Conservation (phyloP, 2,797 vertebrate species). For the Spea hammondii region DNA sequence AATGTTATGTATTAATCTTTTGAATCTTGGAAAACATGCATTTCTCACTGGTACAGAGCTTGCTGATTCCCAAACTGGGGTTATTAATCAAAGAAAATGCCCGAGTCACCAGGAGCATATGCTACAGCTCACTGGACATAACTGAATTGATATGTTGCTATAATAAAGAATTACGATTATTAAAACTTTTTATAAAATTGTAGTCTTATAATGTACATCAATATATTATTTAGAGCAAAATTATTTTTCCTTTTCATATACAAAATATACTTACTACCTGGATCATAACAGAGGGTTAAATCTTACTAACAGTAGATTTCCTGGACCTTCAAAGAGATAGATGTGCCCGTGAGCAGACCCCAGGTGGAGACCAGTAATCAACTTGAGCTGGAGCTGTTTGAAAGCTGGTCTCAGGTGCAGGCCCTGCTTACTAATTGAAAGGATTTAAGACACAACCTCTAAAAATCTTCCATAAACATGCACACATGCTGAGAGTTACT, state of each 20-base stretch:
- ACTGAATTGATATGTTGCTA: not conserved
- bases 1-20: not conserved
- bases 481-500: not conserved
- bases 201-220: not conserved
- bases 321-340: not conserved
- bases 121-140: constrained; percentile 24
- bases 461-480: constrained; percentile 16
- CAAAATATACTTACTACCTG: not conserved
- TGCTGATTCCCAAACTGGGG: not conserved
- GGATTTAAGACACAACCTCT: constrained; percentile 15
- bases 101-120: not conserved
- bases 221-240: too few species aligned
- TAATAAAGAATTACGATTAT: not conserved
- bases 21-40: not conserved
- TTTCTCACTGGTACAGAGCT: not conserved
- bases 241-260: not conserved
- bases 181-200: not conserved
- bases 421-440: constrained; percentile 23
- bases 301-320: not conserved
- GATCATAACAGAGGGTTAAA: not conserved
- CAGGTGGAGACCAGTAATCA: constrained; percentile 36
- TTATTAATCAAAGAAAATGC: not conserved
- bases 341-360: constrained; percentile 2
- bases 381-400: not conserved
- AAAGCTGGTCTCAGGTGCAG: constrained; percentile 30